Evolutionary conservation across 2,113 vertebrate species (phyloP).

Genomic region (Andinoacara biseriatus): DNA sequence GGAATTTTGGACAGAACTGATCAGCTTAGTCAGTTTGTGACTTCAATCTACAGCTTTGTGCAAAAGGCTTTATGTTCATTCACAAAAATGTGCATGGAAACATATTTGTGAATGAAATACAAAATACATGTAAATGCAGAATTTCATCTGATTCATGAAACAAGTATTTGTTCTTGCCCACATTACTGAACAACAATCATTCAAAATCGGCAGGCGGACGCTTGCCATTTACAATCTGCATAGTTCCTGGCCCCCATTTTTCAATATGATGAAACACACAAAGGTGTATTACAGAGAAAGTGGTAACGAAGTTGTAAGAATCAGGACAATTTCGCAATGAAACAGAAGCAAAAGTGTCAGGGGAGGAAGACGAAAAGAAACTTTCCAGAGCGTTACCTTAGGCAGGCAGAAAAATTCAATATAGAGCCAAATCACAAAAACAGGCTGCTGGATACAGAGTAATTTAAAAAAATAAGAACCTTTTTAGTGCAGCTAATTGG

Average conservation of each 20-base stretch:
- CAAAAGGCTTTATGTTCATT: no score
- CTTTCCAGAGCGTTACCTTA: no score
- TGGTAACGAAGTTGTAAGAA: no score
- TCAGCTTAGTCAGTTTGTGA: neutral
- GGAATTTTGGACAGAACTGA: neutral
- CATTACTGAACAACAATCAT: neutral
- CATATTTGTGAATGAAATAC: no score
- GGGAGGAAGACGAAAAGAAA: no score
- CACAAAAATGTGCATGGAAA: no score
- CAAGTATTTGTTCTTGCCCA: neutral
- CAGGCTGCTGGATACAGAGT: neutral
- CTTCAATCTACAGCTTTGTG: no score
- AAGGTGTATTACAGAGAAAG: neutral
- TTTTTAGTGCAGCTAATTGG: constrained; percentile 85
- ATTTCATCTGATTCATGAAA: neutral
- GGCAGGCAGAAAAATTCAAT: neutral
- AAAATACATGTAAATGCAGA: neutral
- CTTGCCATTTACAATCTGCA: no score
- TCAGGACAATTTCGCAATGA: neutral
- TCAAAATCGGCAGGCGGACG: no score
- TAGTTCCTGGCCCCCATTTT: no score
- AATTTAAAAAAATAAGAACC: constrained; percentile 67
- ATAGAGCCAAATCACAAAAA: no score
- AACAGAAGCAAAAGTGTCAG: neutral
- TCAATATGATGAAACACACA: neutral